Percentiles rank a stretch among this genome's conserved stretches.
phyloP scores from a whole-genome alignment of 1,140 invertebrate species.

The Teleogryllus occipitalis region DNA sequence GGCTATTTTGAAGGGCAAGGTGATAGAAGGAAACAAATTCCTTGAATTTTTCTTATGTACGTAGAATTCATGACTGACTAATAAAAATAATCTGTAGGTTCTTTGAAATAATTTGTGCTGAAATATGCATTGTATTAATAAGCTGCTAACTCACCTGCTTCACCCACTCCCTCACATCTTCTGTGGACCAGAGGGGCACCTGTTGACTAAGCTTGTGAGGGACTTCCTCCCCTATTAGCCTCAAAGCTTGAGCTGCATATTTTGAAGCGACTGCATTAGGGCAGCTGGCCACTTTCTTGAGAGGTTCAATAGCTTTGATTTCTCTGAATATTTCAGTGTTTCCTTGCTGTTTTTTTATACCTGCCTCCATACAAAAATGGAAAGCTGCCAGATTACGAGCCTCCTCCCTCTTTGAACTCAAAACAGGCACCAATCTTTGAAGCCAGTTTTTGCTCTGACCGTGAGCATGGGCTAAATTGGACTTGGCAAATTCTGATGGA shows the following conservation, averaged over 20 bases:
- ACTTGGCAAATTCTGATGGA: conserved; percentile 90
- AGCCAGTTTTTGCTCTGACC: conserved; percentile 97
- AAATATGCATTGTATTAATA: background rate
- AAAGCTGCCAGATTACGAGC: conserved; percentile 95
- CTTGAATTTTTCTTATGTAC: too few relatives aligned
- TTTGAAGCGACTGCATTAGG: conserved; percentile 96
- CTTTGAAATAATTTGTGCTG: too few relatives aligned
- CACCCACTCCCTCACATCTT: conserved; percentile 96
- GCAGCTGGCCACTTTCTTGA: conserved; percentile 94
- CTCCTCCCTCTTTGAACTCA: conserved; percentile 91
- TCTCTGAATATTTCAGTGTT: conserved; percentile 90
- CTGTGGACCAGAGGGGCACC: conserved; percentile 92
- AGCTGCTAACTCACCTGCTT: conserved; percentile 54
- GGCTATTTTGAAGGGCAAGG: too few relatives aligned
- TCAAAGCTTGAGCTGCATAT: conserved; percentile 90
- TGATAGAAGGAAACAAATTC: too few relatives aligned
- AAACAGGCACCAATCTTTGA: conserved; percentile 83
- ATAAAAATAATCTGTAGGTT: too few relatives aligned
- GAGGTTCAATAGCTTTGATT: conserved; percentile 89
- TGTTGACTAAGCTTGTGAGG: conserved; percentile 97
- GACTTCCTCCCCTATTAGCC: conserved; percentile 91
- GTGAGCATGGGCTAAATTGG: conserved; percentile 84
- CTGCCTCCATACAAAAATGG: conserved; percentile 99
- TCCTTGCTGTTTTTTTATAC: conserved; percentile 93
- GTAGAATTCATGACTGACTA: too few relatives aligned